Evolutionary conservation across 2,113 vertebrate genomes (phyloP), one percentile per base, ranked within the genome.

Genomic region (Myotis davidii): DNA sequence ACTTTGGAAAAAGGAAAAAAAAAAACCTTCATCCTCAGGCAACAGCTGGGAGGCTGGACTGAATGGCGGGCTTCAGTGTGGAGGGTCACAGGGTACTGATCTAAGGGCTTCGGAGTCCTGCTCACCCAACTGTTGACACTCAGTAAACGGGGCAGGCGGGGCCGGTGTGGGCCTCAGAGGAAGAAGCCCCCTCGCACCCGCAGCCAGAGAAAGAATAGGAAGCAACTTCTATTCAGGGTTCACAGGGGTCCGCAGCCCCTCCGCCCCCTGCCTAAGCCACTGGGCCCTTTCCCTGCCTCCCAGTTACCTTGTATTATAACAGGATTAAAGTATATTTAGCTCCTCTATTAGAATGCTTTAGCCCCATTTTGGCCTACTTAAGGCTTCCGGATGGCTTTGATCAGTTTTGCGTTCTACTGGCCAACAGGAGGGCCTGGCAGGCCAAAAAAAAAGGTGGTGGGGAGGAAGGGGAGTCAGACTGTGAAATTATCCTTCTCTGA

Each of bases 311-410:
- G 98, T 99, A 98, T 99, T 99, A 98, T 98, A 99, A 99, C 99
- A 98, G 99, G 99, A 99, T 99, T 99, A 99, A 99, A 99, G 98
- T 99, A 99, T 98, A 98, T 98, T 99, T 98, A 99, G 98, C 98
- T 98, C 98, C 97, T 98, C 97, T 98, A 99, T 99, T 99, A 99
- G 98, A 99, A 99, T 99, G 98, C 98, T 98, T 99, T 98, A 99
- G 98, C 97, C 98, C 98, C 97, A 98, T 99, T 99, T 98, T 98
- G 98, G 97, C 98, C 98, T 98, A 98, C 98, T 99, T 98, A 98
- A 98, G 98, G 98, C 98, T 99, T 99, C 98, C 98, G 98, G 98
- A 98, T 97, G 95, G 96, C 99, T 99, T 99, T 99, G 99, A 99
- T 99, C 99, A 98, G 94, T 98, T 98, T 98, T 98, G 98, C 98